Evolutionary conservation across 2,797 vertebrate genomes (phyloP).

Genomic region (Coranthus polyacanthus): DNA sequence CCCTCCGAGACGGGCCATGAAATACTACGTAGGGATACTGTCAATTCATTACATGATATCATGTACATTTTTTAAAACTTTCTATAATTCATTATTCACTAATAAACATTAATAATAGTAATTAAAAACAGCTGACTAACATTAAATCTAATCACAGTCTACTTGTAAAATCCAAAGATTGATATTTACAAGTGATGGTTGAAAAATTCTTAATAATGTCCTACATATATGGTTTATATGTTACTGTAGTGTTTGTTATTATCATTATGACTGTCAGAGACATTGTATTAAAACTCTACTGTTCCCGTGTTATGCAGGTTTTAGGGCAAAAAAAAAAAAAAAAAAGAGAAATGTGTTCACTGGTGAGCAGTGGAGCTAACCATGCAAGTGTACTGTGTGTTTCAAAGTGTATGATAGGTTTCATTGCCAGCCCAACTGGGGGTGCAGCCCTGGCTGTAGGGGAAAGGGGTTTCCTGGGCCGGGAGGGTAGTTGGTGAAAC

Average conservation of each 20-base stretch:
- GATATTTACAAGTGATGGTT: conserved; percentile 65
- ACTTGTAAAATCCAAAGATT: conserved; percentile 50
- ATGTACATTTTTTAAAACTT: conserved; percentile 46
- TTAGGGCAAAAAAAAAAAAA: conserved; percentile 23
- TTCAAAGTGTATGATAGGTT: background rate
- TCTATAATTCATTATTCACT: conserved; percentile 62
- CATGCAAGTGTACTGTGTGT: conserved; percentile 2
- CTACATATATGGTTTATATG: background rate
- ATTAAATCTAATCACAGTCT: conserved; percentile 62
- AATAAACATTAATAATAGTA: conserved; percentile 53
- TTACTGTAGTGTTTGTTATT: conserved; percentile 40
- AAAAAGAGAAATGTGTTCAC: background rate
- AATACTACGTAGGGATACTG: conserved; percentile 44
- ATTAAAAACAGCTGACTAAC: conserved; percentile 63
- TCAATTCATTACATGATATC: conserved; percentile 55
- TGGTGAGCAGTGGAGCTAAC: conserved; percentile 4
- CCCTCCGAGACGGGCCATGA: conserved; percentile 21
- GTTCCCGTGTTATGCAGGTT: conserved; percentile 15
- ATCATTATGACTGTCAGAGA: conserved; percentile 25
- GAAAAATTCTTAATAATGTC: no score
- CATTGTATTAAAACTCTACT: conserved; percentile 8
- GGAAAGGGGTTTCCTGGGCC: conserved; percentile 92
- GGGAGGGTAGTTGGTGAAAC: conserved; percentile 91
- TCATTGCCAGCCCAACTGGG: conserved; percentile 96
- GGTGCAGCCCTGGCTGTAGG: conserved; percentile 92